Evolutionary conservation across 2,113 vertebrate genomes (phyloP).

Genomic region (Lophochroa leadbeateri): DNA sequence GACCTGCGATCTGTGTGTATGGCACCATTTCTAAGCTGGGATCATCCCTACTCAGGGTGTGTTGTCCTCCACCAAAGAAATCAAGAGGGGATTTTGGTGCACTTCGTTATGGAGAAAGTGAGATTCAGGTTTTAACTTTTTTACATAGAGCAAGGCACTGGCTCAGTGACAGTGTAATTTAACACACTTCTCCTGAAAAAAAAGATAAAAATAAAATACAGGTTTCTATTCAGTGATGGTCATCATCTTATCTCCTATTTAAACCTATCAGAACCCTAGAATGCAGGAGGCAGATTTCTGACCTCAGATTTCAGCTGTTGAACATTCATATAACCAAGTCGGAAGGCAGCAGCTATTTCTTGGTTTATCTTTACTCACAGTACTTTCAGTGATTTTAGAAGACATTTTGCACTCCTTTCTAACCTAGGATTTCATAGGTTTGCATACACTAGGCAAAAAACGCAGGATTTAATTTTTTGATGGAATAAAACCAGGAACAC

Average conservation of each 20-base stretch:
- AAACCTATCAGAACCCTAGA: neutral
- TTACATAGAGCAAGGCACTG: neutral
- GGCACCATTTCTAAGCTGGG: neutral
- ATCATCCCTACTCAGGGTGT: neutral
- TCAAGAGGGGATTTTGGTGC: neutral
- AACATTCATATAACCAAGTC: neutral
- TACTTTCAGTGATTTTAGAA: neutral
- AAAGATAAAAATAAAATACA: neutral
- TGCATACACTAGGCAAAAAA: neutral
- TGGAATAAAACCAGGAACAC: neutral
- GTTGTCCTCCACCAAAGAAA: neutral
- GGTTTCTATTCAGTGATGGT: neutral
- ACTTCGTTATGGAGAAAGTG: neutral
- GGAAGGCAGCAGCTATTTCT: neutral
- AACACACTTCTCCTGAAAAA: neutral
- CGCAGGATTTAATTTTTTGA: neutral
- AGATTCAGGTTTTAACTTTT: neutral
- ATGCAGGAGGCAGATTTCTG: neutral
- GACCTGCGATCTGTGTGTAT: neutral
- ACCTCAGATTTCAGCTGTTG: neutral
- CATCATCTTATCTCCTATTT: neutral
- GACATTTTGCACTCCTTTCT: neutral
- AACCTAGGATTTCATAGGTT: neutral
- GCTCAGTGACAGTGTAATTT: neutral
- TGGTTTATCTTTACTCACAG: neutral